These are phyloP conservation scores for Huso huso DNA, from an alignment of 2,797 vertebrate species.

Conservation along the genomic window DNA sequence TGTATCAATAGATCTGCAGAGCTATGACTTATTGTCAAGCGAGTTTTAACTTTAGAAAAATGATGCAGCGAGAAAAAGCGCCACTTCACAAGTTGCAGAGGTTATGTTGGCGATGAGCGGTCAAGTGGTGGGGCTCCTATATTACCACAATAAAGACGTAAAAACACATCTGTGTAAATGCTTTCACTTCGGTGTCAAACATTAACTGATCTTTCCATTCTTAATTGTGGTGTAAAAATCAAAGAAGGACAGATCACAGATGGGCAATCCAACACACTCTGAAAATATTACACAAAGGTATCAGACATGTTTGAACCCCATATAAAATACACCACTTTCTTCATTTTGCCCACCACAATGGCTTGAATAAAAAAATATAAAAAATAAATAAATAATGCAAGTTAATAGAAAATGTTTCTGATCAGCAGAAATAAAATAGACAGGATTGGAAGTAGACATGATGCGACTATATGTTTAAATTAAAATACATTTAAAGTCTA, in stretches of 20 bases:
- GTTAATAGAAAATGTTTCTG: too few species aligned
- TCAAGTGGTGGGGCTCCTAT: constrained; percentile 58
- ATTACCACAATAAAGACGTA: constrained; percentile 66
- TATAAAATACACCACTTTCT: constrained; percentile 22
- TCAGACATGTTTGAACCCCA: constrained; percentile 54
- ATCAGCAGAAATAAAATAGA: too few species aligned
- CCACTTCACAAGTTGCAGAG: too few species aligned
- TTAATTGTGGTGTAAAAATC: constrained; percentile 93
- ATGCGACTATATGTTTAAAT: too few species aligned
- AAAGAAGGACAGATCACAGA: constrained; percentile 95
- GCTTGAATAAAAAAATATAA: too few species aligned
- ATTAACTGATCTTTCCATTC: constrained; percentile 81
- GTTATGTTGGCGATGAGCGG: constrained; percentile 48
- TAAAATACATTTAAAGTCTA: too few species aligned
- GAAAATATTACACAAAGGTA: constrained; percentile 43
- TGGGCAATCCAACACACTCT: constrained; percentile 49
- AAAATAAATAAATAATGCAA: too few species aligned
- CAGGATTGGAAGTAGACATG: too few species aligned
- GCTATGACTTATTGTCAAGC: too few species aligned
- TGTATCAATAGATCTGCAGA: too few species aligned
- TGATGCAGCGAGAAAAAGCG: too few species aligned
- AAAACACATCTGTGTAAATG: constrained; percentile 87
- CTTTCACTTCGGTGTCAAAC: constrained; percentile 85
- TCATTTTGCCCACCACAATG: neutral
- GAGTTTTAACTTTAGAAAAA: too few species aligned